Conservation (phyloP, 2,113 vertebrate species). For the Scartelaos histophorus region DNA sequence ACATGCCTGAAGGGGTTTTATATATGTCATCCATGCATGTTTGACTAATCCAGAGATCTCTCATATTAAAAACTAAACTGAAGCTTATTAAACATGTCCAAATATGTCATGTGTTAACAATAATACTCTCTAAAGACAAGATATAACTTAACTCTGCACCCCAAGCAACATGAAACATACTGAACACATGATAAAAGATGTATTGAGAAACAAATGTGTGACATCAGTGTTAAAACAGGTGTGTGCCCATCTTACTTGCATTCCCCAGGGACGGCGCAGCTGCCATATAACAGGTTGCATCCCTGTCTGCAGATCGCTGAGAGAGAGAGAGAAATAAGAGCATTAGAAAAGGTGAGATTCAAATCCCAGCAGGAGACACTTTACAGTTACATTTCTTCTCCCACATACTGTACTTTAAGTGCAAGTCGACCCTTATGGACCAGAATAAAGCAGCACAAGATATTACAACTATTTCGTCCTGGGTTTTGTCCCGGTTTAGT, state of each 20-base stretch:
- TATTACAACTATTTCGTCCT: no score
- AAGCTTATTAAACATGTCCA: no score
- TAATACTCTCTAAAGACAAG: no score
- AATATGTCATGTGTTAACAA: no score
- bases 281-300: slow-evolving; percentile 88
- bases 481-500: no score
- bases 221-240: slow-evolving; percentile 2
- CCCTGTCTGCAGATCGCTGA: slow-evolving; percentile 95
- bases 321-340: slow-evolving; percentile 19
- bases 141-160: background rate
- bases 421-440: background rate
- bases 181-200: background rate
- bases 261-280: slow-evolving; percentile 85
- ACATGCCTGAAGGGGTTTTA: no score
- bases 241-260: slow-evolving; percentile 86
- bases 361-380: background rate
- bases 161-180: background rate
- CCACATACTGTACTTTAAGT: background rate
- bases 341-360: background rate
- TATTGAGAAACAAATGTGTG: background rate
- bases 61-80: no score
- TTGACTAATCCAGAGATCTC: no score
- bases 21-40: no score
- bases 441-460: background rate
- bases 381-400: background rate